phyloP scores from a whole-genome alignment of 2,888 invertebrate species.

The Amphiduros pacificus region DNA sequence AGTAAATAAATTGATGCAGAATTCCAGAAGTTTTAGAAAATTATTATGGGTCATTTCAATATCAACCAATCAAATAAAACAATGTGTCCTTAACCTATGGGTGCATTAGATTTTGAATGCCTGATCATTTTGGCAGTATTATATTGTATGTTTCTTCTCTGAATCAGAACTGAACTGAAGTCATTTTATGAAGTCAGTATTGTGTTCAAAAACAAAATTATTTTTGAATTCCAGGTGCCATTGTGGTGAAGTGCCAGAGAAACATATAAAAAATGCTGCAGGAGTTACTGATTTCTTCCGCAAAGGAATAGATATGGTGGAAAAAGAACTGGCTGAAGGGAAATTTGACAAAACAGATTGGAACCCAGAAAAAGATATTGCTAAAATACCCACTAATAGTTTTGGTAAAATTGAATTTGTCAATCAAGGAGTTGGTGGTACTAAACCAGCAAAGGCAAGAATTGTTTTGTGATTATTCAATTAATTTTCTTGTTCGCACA shows the following conservation, averaged over 20 bases:
- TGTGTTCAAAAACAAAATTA: too few relatives aligned
- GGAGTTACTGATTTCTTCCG: constrained; percentile 13
- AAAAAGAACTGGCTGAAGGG: not conserved
- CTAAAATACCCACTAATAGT: constrained; percentile 36
- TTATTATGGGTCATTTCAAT: too few relatives aligned
- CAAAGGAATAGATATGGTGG: not conserved
- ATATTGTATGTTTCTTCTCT: too few relatives aligned
- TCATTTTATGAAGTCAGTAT: not conserved
- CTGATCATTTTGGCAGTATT: too few relatives aligned
- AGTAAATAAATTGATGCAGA: too few relatives aligned
- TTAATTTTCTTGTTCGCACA: not conserved
- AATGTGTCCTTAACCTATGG: too few relatives aligned
- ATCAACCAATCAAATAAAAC: too few relatives aligned
- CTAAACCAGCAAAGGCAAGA: constrained; percentile 29
- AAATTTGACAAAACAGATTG: constrained; percentile 8
- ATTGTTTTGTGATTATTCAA: not conserved
- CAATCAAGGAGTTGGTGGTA: constrained; percentile 27
- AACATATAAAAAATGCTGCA: constrained; percentile 13
- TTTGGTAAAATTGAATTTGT: constrained; percentile 43
- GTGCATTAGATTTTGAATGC: too few relatives aligned
- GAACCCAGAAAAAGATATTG: constrained; percentile 17
- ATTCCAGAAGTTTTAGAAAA: too few relatives aligned
- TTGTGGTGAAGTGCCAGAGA: constrained; percentile 26
- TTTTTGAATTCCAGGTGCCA: constrained; percentile 16
- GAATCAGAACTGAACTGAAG: too few relatives aligned